Percentiles rank a stretch among this genome's conserved stretches.
Conservation (phyloP, 1,140 invertebrate species). For the Metopolophium dirhodum region DNA sequence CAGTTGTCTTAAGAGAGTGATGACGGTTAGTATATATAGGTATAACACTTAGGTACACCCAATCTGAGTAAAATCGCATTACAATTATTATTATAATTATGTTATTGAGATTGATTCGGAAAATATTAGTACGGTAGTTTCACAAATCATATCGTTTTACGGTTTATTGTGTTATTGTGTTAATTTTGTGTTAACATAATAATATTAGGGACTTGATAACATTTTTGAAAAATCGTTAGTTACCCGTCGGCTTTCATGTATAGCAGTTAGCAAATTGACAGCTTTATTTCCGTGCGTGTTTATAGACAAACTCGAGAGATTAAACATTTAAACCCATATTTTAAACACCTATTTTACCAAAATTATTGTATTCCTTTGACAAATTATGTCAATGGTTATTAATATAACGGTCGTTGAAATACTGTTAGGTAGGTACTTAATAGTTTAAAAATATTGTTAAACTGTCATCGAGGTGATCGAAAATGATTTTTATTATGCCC, state of each 20-base stretch:
- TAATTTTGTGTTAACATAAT: neutral
- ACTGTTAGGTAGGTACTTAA: neutral
- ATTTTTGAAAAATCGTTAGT: neutral
- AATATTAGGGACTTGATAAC: neutral
- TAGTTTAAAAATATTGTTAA: neutral
- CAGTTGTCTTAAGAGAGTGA: neutral
- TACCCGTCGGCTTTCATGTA: neutral
- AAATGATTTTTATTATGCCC: neutral
- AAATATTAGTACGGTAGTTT: neutral
- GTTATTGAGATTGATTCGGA: neutral
- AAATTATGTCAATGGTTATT: neutral
- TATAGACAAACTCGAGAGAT: neutral
- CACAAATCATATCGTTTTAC: neutral
- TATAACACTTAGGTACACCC: no score
- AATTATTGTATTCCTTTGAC: neutral
- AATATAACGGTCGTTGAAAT: neutral
- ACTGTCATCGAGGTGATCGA: neutral
- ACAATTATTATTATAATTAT: neutral
- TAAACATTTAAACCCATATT: neutral
- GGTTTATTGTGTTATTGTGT: no score
- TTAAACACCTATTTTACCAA: neutral
- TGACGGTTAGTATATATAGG: neutral
- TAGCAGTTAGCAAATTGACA: neutral
- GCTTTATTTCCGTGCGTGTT: neutral
- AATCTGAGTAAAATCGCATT: neutral